Conservation (phyloP, 2,113 vertebrate genomes). For the Oryzias woworae region DNA sequence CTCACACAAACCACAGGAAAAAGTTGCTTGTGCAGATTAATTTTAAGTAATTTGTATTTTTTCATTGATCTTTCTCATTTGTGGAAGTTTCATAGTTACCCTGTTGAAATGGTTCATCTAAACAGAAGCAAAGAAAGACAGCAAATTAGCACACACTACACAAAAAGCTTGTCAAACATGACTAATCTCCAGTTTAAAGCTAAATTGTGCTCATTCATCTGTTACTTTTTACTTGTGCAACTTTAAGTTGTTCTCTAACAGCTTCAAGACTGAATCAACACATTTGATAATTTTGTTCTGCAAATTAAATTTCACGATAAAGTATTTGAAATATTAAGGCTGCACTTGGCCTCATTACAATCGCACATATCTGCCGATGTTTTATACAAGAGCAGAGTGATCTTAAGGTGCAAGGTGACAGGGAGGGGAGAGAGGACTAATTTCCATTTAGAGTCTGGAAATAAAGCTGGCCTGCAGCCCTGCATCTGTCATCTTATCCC, state of each 20-base stretch:
- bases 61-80: too few species aligned
- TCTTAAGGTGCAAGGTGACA: constrained; percentile 55
- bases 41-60: too few species aligned
- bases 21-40: too few species aligned
- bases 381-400: constrained; percentile 53
- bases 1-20: too few species aligned
- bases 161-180: too few species aligned
- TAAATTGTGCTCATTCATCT: constrained; percentile 34
- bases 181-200: constrained; percentile 8
- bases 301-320: too few species aligned
- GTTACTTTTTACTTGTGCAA: constrained; percentile 26
- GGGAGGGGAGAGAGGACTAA: constrained; percentile 16
- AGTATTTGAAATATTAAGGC: too few species aligned
- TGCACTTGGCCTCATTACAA: constrained; percentile 21
- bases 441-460: constrained; percentile 75
- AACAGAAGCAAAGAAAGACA: too few species aligned
- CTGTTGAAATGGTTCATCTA: too few species aligned
- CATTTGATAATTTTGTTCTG: not conserved
- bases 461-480: constrained; percentile 45
- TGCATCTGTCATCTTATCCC: constrained; percentile 34
- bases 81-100: too few species aligned
- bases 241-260: constrained; percentile 34
- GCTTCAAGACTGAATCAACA: constrained; percentile 14
- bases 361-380: constrained; percentile 55
- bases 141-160: too few species aligned